Evolutionary conservation across 2,113 vertebrate genomes (phyloP).

Genomic region (Xiphias gladius): DNA sequence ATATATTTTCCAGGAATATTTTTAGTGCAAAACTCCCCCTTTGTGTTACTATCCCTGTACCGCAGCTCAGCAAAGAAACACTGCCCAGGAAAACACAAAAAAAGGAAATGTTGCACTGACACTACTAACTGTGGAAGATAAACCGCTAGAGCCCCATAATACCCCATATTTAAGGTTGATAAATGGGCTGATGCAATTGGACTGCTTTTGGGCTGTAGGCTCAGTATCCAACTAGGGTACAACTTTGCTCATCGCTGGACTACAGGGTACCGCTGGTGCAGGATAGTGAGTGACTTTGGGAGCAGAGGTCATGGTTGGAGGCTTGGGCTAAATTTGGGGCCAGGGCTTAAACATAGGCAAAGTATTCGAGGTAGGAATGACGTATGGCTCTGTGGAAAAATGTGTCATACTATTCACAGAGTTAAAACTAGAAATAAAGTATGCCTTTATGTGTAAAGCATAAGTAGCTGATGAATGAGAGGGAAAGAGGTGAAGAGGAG

Average conservation of each 20-base stretch:
- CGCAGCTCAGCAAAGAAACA: constrained; percentile 12
- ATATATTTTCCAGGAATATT: not conserved
- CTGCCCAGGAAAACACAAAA: not conserved
- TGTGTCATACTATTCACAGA: constrained; percentile 3
- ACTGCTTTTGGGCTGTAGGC: not conserved
- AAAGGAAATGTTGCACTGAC: not conserved
- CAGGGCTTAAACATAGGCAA: constrained; percentile 41
- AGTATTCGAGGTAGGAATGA: constrained; percentile 34
- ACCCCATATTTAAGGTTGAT: not conserved
- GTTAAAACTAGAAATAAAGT: constrained; percentile 28
- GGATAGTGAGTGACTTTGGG: constrained; percentile 12
- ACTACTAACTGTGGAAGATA: not conserved
- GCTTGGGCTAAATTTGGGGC: constrained; percentile 43
- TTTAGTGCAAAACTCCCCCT: not conserved
- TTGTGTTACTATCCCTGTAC: not conserved
- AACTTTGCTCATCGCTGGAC: not conserved
- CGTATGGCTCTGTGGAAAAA: constrained; percentile 42
- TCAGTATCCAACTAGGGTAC: not conserved
- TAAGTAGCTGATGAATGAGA: constrained; percentile 32
- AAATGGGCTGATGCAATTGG: not conserved
- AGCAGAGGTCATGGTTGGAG: constrained; percentile 45
- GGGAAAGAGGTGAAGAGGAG: constrained; percentile 38
- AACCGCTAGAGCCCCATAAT: not conserved
- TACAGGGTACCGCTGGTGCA: not conserved
- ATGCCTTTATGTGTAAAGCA: constrained; percentile 29